Evolutionary conservation across 1,140 invertebrate species (phyloP).

Genomic region (Sitobion miscanthi): DNA sequence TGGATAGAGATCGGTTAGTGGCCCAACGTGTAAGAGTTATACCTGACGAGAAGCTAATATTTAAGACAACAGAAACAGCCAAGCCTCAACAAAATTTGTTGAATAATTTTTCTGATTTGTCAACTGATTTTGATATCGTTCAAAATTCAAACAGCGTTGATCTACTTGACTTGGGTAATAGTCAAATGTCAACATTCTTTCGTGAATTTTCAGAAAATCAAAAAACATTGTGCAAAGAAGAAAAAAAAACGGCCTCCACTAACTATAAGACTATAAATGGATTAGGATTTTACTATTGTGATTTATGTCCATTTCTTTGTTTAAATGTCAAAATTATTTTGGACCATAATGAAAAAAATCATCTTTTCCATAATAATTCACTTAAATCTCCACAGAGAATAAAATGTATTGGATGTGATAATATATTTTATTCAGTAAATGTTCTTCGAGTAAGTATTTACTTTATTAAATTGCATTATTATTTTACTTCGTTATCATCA

Average conservation of each 20-base stretch:
- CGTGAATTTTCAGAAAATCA: constrained; percentile 17
- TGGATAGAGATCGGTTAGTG: constrained; percentile 4
- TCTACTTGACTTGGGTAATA: constrained; percentile 28
- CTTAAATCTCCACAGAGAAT: not conserved
- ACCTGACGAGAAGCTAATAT: constrained; percentile 25
- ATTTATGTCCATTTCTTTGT: constrained; percentile 38
- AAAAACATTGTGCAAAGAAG: constrained; percentile 10
- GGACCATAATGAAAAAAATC: constrained; percentile 37
- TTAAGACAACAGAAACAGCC: not conserved
- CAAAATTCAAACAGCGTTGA: not conserved
- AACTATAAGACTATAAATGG: constrained; percentile 1
- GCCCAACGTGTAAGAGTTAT: constrained; percentile 36
- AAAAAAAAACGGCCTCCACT: not conserved
- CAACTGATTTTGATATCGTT: not conserved
- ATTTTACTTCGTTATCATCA: not conserved
- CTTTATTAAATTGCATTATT: not conserved
- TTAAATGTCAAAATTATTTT: constrained; percentile 40
- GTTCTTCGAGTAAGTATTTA: constrained; percentile 26
- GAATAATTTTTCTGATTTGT: not conserved
- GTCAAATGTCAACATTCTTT: constrained; percentile 43
- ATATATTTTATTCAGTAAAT: constrained; percentile 44
- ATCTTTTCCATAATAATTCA: not conserved
- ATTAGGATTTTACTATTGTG: constrained; percentile 33
- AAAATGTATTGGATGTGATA: constrained; percentile 45
- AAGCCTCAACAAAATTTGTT: not conserved